Percentiles rank a stretch among this genome's conserved stretches.
Conservation (phyloP, 2,888 invertebrate species). For the Drosophila prolongata region DNA sequence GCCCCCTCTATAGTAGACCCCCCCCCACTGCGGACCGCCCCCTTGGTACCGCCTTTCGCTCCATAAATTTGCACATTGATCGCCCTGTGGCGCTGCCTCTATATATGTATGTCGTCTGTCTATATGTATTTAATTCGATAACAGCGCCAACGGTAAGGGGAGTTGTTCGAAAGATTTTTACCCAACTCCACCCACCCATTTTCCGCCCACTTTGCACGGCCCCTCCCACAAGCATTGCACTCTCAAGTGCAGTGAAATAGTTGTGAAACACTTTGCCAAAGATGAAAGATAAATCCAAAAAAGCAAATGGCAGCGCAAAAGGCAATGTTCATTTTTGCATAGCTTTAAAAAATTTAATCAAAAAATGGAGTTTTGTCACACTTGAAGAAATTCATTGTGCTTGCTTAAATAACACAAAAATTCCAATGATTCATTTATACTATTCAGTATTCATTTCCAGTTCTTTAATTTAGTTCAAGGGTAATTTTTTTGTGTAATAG, state of each 20-base stretch:
- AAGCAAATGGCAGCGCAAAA: slow-evolving; percentile 22
- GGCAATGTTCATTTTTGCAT: slow-evolving; percentile 40
- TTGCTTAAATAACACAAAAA: too few species aligned
- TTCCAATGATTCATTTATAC: too few species aligned
- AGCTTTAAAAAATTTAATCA: slow-evolving; percentile 39
- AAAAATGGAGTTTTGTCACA: slow-evolving; percentile 7
- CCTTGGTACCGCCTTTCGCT: slow-evolving; percentile 56
- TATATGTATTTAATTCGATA: slow-evolving; percentile 76
- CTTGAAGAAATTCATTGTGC: neutral
- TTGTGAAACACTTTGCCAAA: slow-evolving; percentile 80
- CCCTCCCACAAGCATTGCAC: slow-evolving; percentile 33
- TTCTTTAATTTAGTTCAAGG: too few species aligned
- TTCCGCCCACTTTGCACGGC: neutral
- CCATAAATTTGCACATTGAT: slow-evolving; percentile 78
- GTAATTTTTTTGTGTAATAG: too few species aligned
- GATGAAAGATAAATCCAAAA: slow-evolving; percentile 77
- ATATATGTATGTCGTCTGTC: slow-evolving; percentile 26
- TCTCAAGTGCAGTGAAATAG: slow-evolving; percentile 77
- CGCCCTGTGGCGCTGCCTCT: slow-evolving; percentile 56
- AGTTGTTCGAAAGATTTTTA: slow-evolving; percentile 62
- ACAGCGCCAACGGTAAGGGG: slow-evolving; percentile 40
- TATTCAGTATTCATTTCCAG: too few species aligned
- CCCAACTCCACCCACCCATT: slow-evolving; percentile 47
- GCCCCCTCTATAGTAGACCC: neutral
- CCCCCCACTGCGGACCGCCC: neutral